Evolutionary conservation across 2,113 vertebrate species (phyloP), one percentile per base, ranked within the genome.

Genomic region (Gallinago media): DNA sequence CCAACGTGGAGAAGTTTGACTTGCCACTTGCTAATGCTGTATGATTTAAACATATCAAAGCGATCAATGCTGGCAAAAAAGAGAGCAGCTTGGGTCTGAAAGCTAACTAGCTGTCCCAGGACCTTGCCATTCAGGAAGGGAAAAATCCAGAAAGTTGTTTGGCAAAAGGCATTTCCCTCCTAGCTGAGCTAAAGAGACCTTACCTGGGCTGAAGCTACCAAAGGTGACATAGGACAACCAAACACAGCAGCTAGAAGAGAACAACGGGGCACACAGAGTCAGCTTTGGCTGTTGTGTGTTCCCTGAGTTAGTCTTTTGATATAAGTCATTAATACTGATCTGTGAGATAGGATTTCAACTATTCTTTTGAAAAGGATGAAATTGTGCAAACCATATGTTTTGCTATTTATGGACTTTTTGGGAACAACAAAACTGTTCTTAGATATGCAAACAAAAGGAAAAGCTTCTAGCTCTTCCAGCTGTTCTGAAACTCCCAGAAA

Each of bases 231-330:
- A 46, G 65, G 21, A 74, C 55, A 27, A 70, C 7, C 38, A 55
- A 73, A 55, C 20, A 65, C 9, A 61, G 34, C 11, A 83, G 25
- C 25, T 8, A 18, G 19, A 1, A 42, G 56, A 66, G 34, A 70
- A 36, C 25, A 67, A 36, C 6, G 44, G 21, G 31, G 21, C 14
- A 12, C 0, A 0, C 16, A 46, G 8, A 4, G 20, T 31, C 50
- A 62, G 8, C 5, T 31, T 40, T 70, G 56, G 8, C 19, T 23
- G 31, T 23, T 78, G 32, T 0, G 0, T 65, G 29, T 46, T 74
- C 56, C 9, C 55, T 19, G 26, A 46, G 12, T 20, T 77, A 56
- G 19, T 77, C 31, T 49, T 68, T 71, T 70, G 23, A 5, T 85
- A 3, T 46, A 76, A 67, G 15, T 52, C 31, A 44, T 61, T 84